phyloP scores from a whole-genome alignment of 2,113 vertebrate species.

The Ochotona princeps region DNA sequence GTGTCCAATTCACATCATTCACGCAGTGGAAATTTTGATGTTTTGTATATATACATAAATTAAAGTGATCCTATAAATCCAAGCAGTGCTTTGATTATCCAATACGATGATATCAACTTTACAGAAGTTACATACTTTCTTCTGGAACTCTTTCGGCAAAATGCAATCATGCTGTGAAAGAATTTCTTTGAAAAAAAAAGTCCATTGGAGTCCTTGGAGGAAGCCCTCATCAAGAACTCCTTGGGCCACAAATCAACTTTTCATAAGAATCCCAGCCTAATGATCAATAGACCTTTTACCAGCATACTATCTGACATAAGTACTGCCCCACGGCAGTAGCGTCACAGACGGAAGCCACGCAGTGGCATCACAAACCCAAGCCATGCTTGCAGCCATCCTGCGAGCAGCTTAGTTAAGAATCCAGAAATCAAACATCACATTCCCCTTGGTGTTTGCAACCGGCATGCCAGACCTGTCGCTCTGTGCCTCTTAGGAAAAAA shows the following conservation, averaged over 20 bases:
- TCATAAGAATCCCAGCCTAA: background rate
- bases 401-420: constrained; percentile 25
- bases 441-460: constrained; percentile 28
- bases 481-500: background rate
- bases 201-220: background rate
- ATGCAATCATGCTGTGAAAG: constrained; percentile 35
- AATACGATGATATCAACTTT: background rate
- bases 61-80: constrained; percentile 3
- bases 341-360: background rate
- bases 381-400: background rate
- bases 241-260: background rate
- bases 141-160: constrained; percentile 44
- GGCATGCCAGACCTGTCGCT: constrained; percentile 75
- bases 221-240: background rate
- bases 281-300: constrained; percentile 5
- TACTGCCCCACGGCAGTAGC: background rate
- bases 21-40: constrained; percentile 1
- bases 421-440: constrained; percentile 24
- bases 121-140: background rate
- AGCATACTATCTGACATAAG: background rate
- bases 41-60: background rate
- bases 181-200: background rate
- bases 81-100: constrained; percentile 1
- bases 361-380: background rate
- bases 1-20: background rate